phyloP scores from a whole-genome alignment of 2,797 vertebrate genomes.

The Melanotaenia trifasciata region DNA sequence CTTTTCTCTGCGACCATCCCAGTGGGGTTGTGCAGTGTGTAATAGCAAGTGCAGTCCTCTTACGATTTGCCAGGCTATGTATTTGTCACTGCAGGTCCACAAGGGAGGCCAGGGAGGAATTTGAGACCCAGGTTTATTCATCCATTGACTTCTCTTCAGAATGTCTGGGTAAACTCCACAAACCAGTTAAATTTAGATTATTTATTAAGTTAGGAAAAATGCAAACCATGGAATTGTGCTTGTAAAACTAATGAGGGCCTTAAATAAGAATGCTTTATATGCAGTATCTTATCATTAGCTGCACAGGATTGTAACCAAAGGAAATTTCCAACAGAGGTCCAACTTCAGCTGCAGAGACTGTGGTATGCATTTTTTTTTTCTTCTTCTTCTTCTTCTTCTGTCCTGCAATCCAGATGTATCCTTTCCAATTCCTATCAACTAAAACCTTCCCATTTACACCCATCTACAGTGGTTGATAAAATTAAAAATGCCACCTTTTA shows the following conservation, averaged over 20 bases:
- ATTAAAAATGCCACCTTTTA: background rate
- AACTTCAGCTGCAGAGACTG: background rate
- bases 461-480: background rate
- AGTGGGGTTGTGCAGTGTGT: constrained; percentile 65
- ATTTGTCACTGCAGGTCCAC: constrained; percentile 70
- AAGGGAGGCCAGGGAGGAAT: constrained; percentile 53
- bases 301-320: background rate
- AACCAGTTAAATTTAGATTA: constrained; percentile 18
- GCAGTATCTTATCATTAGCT: background rate
- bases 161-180: constrained; percentile 22
- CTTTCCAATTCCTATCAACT: background rate
- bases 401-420: background rate
- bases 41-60: constrained; percentile 66
- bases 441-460: background rate
- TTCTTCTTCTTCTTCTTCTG: background rate
- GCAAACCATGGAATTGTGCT: background rate
- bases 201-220: constrained; percentile 20
- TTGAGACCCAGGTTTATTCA: constrained; percentile 45
- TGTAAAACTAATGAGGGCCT: background rate
- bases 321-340: background rate
- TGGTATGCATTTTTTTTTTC: background rate
- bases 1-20: constrained; percentile 61
- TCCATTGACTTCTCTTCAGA: constrained; percentile 56
- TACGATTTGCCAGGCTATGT: constrained; percentile 63
- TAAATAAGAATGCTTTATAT: constrained; percentile 4